These are phyloP conservation scores for Chionoecetes opilio DNA, from an alignment of 1,140 invertebrate genomes.

Conservation along the genomic window DNA sequence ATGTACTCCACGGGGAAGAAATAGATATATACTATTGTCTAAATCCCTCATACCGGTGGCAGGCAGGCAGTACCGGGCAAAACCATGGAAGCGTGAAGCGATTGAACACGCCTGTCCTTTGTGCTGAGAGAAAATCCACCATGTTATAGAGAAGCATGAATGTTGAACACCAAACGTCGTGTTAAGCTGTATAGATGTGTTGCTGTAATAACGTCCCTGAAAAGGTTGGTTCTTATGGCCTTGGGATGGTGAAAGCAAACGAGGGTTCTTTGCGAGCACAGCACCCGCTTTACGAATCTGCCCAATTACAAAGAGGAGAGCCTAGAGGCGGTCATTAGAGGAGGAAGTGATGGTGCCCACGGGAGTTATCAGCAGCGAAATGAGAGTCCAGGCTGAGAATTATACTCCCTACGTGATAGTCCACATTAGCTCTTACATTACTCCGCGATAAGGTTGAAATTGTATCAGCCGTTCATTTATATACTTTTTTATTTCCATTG, in stretches of 20 bases:
- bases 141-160: not conserved
- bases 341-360: slow-evolving; percentile 39
- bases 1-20: not conserved
- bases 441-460: not conserved
- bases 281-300: slow-evolving; percentile 38
- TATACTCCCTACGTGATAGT: slow-evolving; percentile 36
- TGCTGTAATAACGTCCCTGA: not conserved
- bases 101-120: not conserved
- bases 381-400: slow-evolving; percentile 21
- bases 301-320: slow-evolving; percentile 60
- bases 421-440: slow-evolving; percentile 29
- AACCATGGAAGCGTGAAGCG: not conserved
- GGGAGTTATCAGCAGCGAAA: slow-evolving; percentile 29
- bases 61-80: not conserved
- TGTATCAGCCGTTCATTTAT: slow-evolving; percentile 17
- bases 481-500: not conserved
- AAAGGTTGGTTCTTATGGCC: slow-evolving; percentile 20
- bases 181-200: not conserved
- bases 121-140: not conserved
- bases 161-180: not conserved
- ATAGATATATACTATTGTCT: not conserved
- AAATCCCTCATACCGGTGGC: not conserved
- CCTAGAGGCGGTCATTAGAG: slow-evolving; percentile 61
- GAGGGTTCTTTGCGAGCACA: slow-evolving; percentile 25
- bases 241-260: slow-evolving; percentile 34